Evolutionary conservation across 2,797 vertebrate genomes (phyloP), one percentile per base, ranked within the genome.

Genomic region (Ataeniobius toweri): DNA sequence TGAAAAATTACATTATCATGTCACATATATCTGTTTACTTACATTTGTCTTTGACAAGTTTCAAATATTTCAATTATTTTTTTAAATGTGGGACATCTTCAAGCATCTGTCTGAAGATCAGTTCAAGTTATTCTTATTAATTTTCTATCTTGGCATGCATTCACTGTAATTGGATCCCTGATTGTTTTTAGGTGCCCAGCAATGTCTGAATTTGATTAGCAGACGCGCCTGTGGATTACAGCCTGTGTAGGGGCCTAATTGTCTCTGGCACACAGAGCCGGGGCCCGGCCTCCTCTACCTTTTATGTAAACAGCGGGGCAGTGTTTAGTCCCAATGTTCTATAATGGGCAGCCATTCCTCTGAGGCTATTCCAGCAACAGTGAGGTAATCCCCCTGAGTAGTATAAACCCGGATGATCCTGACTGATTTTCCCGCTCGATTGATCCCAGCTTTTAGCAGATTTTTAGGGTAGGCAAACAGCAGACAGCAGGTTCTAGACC

Each of bases 321-420:
- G 85, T 89, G 93, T 93, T 93, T 89, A 94, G 92, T 88, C 89
- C 84, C 91, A 78, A 89, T 89, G 92, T 93, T 87, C 88, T 93
- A 69, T 69, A 88, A 94, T 89, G 91, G 92, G 80, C 83, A 78
- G 89, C 88, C 87, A 87, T 94, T 94, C 86, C 85, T 91, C 86
- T 81, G 86, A 87, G 89, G 87, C 82, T 88, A 80, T 92, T 91
- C 86, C 83, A 88, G 89, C 91, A 89, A 90, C 90, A 87, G 88
- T 94, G 92, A 95, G 91, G 90, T 95, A 94, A 95, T 94, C 88
- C 90, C 28, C 82, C 87, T 68, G 86, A 90, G 88, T 88, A 77
- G 86, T 89, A 89, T 94, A 94, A 94, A 94, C 93, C 94, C 3
- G 71, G 88, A 93, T 89, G 88, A 91, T 86, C 91, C 90, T 89